These are phyloP conservation scores for Thunnus albacares DNA, from an alignment of 2,797 vertebrate species.

Conservation along the genomic window DNA sequence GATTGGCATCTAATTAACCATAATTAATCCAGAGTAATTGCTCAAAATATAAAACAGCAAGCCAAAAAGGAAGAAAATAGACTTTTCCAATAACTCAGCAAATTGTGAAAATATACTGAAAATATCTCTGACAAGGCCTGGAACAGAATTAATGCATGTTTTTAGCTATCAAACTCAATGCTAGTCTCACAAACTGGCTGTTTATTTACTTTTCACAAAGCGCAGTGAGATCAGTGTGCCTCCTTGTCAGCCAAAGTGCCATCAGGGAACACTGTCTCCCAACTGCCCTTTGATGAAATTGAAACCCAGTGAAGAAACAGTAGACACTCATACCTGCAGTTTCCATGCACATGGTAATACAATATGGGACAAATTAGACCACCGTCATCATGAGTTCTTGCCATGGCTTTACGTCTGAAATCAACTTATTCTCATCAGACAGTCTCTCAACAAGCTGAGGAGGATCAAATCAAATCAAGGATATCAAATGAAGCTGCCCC, in stretches of 20 bases:
- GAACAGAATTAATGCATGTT: background rate
- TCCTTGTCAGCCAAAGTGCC: background rate
- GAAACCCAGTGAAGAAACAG: constrained; percentile 38
- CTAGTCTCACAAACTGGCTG: background rate
- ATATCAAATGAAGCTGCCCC: constrained; percentile 62
- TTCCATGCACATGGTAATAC: constrained; percentile 63
- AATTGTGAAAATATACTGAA: too few species aligned
- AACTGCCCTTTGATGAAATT: constrained; percentile 44
- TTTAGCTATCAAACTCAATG: background rate
- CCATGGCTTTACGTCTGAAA: constrained; percentile 42
- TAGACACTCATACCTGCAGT: constrained; percentile 40
- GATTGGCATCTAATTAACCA: too few species aligned
- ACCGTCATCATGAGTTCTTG: constrained; percentile 27
- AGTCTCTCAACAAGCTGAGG: constrained; percentile 36
- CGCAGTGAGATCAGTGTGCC: too few species aligned
- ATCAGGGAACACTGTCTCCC: constrained; percentile 42
- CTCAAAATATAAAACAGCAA: too few species aligned
- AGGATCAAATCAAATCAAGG: constrained; percentile 65
- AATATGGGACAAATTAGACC: constrained; percentile 69
- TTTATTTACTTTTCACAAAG: constrained; percentile 8
- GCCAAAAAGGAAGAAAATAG: too few species aligned
- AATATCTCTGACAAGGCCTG: background rate
- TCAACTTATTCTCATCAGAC: constrained; percentile 51
- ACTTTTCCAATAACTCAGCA: too few species aligned
- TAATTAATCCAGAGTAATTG: too few species aligned